Evolutionary conservation across 2,888 invertebrate species (phyloP).

Genomic region (Anarsia innoxiella): DNA sequence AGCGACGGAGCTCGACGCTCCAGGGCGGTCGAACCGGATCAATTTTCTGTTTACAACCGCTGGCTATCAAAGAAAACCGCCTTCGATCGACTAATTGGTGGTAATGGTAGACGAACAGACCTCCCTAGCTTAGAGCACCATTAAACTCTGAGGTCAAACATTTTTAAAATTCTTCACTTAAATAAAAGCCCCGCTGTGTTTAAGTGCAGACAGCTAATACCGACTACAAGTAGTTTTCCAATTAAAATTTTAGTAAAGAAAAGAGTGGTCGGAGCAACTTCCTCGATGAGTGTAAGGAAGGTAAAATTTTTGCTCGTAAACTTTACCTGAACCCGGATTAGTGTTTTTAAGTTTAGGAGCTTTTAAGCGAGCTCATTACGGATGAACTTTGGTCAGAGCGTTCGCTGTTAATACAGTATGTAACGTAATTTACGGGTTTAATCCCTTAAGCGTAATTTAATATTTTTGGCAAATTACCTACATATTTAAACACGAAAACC

Average conservation of each 20-base stretch:
- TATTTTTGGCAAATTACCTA: too few species aligned
- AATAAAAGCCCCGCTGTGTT: conserved; percentile 2
- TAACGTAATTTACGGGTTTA: too few species aligned
- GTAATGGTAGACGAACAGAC: conserved; percentile 51
- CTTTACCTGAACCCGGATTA: conserved; percentile 4
- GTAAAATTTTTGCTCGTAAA: conserved; percentile 5
- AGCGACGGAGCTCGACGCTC: conserved; percentile 17
- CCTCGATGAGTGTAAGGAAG: conserved; percentile 1
- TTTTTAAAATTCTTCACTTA: conserved; percentile 11
- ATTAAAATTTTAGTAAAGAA: conserved; percentile 38
- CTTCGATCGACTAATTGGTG: conserved; percentile 57
- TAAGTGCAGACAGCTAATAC: conserved; percentile 8
- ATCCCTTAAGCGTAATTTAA: too few species aligned
- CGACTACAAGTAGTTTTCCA: conserved; percentile 34
- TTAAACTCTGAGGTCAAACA: conserved; percentile 22
- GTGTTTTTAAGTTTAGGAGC: background rate
- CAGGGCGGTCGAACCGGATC: conserved; percentile 56
- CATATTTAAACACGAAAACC: too few species aligned
- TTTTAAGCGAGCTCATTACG: too few species aligned
- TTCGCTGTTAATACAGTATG: too few species aligned
- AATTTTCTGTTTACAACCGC: conserved; percentile 66
- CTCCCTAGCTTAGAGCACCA: conserved; percentile 19
- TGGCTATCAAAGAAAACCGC: conserved; percentile 61
- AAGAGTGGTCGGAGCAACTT: conserved; percentile 20
- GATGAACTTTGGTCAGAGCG: too few species aligned